These are phyloP conservation scores for Diloba caeruleocephala DNA, from an alignment of 2,888 invertebrate genomes.

Conservation along the genomic window DNA sequence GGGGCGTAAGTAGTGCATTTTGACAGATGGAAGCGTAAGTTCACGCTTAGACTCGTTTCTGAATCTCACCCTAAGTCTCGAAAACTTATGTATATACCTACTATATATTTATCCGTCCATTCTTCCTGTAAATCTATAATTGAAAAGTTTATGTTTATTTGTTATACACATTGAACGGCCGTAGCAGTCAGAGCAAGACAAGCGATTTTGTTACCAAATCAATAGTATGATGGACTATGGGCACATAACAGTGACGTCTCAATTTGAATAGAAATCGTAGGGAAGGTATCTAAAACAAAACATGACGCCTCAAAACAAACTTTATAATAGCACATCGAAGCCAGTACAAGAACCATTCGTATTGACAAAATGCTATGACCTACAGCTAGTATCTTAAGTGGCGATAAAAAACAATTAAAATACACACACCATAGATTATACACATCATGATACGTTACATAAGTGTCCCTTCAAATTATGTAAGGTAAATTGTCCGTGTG, in stretches of 20 bases:
- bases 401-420: background rate
- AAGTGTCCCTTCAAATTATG: too few relatives aligned
- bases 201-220: constrained; percentile 59
- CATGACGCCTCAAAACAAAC: constrained; percentile 2
- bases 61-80: constrained; percentile 23
- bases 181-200: constrained; percentile 39
- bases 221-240: constrained; percentile 56
- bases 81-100: constrained; percentile 32
- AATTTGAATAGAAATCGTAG: constrained; percentile 32
- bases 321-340: background rate
- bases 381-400: background rate
- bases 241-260: constrained; percentile 52
- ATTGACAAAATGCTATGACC: background rate
- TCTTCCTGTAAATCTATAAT: constrained; percentile 32
- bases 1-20: too few relatives aligned
- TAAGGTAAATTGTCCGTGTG: too few relatives aligned
- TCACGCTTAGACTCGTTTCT: too few relatives aligned
- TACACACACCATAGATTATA: too few relatives aligned
- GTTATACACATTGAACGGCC: constrained; percentile 50
- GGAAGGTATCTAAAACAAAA: constrained; percentile 15
- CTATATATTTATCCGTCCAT: constrained; percentile 25
- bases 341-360: background rate
- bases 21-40: too few relatives aligned
- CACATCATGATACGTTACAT: too few relatives aligned
- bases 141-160: constrained; percentile 44